Base-by-base conservation (phyloP, 2,797 vertebrate genomes). In the Hylomyscus alleni region DNA sequence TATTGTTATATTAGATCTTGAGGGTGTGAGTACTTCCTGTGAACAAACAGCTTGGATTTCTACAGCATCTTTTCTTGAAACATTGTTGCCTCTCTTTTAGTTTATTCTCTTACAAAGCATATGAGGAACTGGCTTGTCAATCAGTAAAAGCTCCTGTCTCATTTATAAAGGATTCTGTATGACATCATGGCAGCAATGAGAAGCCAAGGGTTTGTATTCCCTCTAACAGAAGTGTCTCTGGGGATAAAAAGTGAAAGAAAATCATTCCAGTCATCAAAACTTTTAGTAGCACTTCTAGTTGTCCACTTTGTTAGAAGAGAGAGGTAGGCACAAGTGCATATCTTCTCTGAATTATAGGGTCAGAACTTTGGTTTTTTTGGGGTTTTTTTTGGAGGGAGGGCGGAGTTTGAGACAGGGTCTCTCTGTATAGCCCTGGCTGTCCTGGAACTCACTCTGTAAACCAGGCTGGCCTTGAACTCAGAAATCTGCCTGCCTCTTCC, bases 221-320 rank as follows among this genome's bases (percentile, higher is more conserved):
- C 62, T 20, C 56, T 88, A 34, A 90, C 69, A 87, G 72, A 47
- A 15, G 24, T 93, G 24, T 82, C 37, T 10, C 65, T 81, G 34
- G 67, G 76, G 76, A 40, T 80, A 20, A 83, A 91, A 11, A 77
- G 56, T 81, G 62, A 80, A 54, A 26, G 12, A 54, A 86, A 91
- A 80, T 73, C 1, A 44, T 89, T 69, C 17, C 17, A 86, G 60
- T 69, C 6, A 26, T 80, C 24, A 44, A 37, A 58, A 76, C 54
- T 56, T 84, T 12, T 58, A 76, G 69, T 44, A 86, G 24, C 31
- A 31, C 73, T 90, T 80, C 24, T 67, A 26, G 47, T 29, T 80
- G 40, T 72, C n/a, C n/a, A 88, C 24, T 90, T 77, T 84, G 31
- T 67, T 95, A 62, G 29, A 92, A 85, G 6, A 93, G 44, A 89